A percentile compares a stretch with the other conserved stretches of the same genome.
Evolutionary conservation across 2,888 invertebrate genomes (phyloP).

Genomic region (Keiferia lycopersicella): DNA sequence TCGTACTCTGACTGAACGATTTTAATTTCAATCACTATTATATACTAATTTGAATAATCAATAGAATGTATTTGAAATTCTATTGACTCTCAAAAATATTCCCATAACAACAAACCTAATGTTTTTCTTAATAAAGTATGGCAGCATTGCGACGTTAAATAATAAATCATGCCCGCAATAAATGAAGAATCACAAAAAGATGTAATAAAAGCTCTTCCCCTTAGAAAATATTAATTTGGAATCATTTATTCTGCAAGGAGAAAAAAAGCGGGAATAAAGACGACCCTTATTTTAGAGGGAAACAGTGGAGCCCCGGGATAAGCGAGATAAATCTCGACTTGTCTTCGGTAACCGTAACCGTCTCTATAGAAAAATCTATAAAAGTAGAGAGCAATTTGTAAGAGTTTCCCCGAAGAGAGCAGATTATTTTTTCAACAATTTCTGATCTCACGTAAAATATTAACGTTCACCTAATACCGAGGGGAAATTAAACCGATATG

Average conservation of each 20-base stretch:
- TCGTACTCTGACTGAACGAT: constrained; percentile 39
- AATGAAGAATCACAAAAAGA: constrained; percentile 46
- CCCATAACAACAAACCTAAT: not conserved
- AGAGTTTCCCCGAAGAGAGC: constrained; percentile 51
- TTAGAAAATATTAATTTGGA: constrained; percentile 65
- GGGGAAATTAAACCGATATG: constrained; percentile 65
- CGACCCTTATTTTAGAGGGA: constrained; percentile 51
- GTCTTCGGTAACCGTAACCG: constrained; percentile 53
- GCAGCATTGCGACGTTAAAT: constrained; percentile 37
- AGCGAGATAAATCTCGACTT: constrained; percentile 62
- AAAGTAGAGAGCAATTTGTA: constrained; percentile 53
- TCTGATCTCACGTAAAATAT: constrained; percentile 65
- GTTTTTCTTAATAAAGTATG: constrained; percentile 23
- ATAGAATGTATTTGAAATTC: not conserved
- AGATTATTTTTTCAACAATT: constrained; percentile 56
- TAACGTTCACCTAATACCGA: constrained; percentile 59
- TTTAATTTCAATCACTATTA: not conserved
- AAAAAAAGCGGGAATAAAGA: constrained; percentile 56
- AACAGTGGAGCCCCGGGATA: constrained; percentile 53
- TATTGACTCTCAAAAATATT: constrained; percentile 6
- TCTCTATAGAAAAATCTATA: constrained; percentile 51
- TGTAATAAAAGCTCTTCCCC: constrained; percentile 56
- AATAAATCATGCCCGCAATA: constrained; percentile 49
- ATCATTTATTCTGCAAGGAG: constrained; percentile 61
- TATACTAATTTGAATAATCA: constrained; percentile 27